A percentile compares a stretch with the other conserved stretches of the same genome.
phyloP scores from a whole-genome alignment of 2,888 invertebrate genomes.

The Neoaliturus tenellus region DNA sequence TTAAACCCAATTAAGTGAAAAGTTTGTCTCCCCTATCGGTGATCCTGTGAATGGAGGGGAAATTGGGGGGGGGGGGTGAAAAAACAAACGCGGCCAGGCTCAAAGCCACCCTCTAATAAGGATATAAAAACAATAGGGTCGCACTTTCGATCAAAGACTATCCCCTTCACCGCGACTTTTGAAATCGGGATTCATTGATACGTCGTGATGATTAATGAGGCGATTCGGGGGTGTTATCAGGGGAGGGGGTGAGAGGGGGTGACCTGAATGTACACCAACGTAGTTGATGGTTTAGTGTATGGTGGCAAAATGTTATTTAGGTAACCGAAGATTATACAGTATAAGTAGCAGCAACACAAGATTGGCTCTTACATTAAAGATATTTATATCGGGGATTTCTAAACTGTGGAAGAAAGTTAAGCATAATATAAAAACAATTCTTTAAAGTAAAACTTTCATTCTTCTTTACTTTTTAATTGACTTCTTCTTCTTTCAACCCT shows the following conservation, averaged over 20 bases:
- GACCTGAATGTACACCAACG: too few relatives aligned
- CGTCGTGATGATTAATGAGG: slow-evolving; percentile 51
- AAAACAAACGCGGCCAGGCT: slow-evolving; percentile 23
- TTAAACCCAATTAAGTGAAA: slow-evolving; percentile 66
- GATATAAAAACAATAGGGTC: slow-evolving; percentile 35
- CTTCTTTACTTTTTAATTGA: too few relatives aligned
- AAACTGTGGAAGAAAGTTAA: too few relatives aligned
- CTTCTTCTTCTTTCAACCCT: too few relatives aligned
- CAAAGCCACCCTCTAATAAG: slow-evolving; percentile 38
- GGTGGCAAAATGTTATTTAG: too few relatives aligned
- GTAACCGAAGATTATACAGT: too few relatives aligned
- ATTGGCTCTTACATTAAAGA: too few relatives aligned
- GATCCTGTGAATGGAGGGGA: neutral
- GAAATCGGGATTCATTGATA: slow-evolving; percentile 58
- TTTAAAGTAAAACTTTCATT: too few relatives aligned
- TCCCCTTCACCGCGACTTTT: slow-evolving; percentile 26
- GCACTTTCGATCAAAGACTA: slow-evolving; percentile 4
- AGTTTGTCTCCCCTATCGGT: slow-evolving; percentile 56
- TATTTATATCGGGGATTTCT: too few relatives aligned
- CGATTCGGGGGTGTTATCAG: slow-evolving; percentile 1
- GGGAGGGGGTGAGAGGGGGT: neutral
- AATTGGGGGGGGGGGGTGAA: slow-evolving; percentile 27
- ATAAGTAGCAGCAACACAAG: too few relatives aligned
- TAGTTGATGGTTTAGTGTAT: too few relatives aligned
- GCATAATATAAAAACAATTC: too few relatives aligned